Evolutionary conservation across 2,113 vertebrate genomes (phyloP).

Genomic region (Ptilorrhoa leucosticta): DNA sequence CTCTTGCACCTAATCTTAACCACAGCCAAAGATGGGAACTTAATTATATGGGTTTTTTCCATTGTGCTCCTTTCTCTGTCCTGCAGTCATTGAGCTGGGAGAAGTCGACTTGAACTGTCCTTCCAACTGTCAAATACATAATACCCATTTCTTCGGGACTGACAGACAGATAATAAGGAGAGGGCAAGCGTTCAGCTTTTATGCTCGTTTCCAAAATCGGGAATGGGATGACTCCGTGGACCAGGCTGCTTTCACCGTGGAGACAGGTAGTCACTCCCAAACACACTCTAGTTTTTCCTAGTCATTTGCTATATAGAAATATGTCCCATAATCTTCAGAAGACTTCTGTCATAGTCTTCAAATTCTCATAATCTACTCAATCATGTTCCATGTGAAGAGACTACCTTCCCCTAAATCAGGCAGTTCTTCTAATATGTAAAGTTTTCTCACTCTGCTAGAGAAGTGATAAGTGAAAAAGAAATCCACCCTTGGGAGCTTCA

Average conservation of each 20-base stretch:
- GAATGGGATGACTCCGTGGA: constrained; percentile 37
- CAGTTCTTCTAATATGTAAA: not conserved
- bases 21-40: not conserved
- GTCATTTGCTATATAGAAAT: not conserved
- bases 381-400: not conserved
- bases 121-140: constrained; percentile 47
- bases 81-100: constrained; percentile 52
- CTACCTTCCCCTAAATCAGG: not conserved
- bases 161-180: constrained; percentile 52
- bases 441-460: not conserved
- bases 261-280: constrained; percentile 29
- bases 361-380: not conserved
- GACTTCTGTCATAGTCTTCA: not conserved
- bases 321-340: not conserved
- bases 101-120: constrained; percentile 47
- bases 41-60: not conserved
- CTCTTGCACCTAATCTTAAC: not conserved
- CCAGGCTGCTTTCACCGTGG: constrained; percentile 27
- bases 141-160: constrained; percentile 18
- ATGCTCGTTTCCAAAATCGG: constrained; percentile 45
- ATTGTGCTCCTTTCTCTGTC: not conserved
- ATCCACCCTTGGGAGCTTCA: not conserved
- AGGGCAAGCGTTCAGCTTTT: constrained; percentile 46
- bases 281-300: not conserved
- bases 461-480: not conserved